phyloP scores from a whole-genome alignment of 2,113 vertebrate genomes.

The Todiramphus chloris region DNA sequence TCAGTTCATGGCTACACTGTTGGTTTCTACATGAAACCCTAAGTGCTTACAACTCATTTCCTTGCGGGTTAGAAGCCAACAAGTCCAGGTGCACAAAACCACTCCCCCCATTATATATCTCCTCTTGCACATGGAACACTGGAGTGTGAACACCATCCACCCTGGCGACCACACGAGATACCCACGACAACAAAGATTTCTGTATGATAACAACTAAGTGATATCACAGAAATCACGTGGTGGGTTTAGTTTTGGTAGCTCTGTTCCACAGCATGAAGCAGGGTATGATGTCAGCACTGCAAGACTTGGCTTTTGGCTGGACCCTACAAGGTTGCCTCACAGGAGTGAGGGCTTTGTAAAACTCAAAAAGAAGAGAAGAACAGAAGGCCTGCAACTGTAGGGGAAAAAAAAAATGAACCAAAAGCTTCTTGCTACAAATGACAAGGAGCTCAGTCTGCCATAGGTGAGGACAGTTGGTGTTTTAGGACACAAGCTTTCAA shows the following conservation, averaged over 20 bases:
- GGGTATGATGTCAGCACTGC: accelerated
- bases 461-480: not conserved
- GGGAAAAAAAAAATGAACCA: not conserved
- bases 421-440: not conserved
- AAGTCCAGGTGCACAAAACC: accelerated
- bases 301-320: not conserved
- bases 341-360: not conserved
- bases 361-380: not conserved
- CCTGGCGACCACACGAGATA: not conserved
- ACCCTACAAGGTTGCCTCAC: not conserved
- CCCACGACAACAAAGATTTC: accelerated
- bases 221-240: not conserved
- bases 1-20: accelerated
- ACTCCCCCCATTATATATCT: too few relatives aligned
- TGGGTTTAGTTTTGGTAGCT: not conserved
- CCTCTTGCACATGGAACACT: not conserved
- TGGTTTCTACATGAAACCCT: accelerated
- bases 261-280: not conserved
- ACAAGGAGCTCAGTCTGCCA: not conserved
- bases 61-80: not conserved
- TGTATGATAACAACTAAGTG: too few relatives aligned
- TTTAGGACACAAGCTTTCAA: not conserved
- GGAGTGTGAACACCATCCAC: not conserved
- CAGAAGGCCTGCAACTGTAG: accelerated
- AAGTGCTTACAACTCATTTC: not conserved